These are phyloP conservation scores for Lasioglossum calceatum DNA, from an alignment of 2,888 invertebrate species.

Conservation along the genomic window DNA sequence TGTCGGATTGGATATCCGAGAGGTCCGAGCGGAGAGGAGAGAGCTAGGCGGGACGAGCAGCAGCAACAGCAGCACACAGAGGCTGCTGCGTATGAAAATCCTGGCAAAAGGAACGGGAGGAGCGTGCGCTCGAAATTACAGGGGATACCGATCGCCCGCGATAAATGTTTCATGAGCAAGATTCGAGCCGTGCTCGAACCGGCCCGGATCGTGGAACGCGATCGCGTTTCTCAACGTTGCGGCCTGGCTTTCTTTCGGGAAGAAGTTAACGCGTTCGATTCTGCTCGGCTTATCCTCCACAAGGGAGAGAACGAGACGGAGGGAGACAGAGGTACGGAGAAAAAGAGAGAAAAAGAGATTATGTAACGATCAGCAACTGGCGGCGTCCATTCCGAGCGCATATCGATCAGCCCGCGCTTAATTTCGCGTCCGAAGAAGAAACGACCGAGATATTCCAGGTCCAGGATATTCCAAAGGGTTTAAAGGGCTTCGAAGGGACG, in stretches of 20 bases:
- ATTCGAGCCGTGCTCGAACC: neutral
- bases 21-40: neutral
- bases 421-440: slow-evolving; percentile 37
- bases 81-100: slow-evolving; percentile 1
- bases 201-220: neutral
- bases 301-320: neutral
- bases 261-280: neutral
- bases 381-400: slow-evolving; percentile 21
- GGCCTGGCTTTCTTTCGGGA: slow-evolving; percentile 1
- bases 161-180: slow-evolving; percentile 1
- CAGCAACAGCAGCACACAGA: neutral
- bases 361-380: slow-evolving; percentile 48
- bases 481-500: slow-evolving; percentile 43
- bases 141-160: neutral
- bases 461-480: slow-evolving; percentile 42
- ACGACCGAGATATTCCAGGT: neutral
- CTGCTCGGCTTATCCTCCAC: neutral
- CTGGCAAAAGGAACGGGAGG: slow-evolving; percentile 1
- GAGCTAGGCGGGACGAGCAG: neutral
- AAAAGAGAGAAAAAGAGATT: slow-evolving; percentile 23
- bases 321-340: neutral
- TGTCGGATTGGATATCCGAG: neutral
- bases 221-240: neutral
- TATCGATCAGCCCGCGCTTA: slow-evolving; percentile 48
- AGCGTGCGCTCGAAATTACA: slow-evolving; percentile 7